A percentile compares a stretch with the other conserved stretches of the same genome.
Conservation (phyloP, 2,888 invertebrate species). For the Geotrupes spiniger region DNA sequence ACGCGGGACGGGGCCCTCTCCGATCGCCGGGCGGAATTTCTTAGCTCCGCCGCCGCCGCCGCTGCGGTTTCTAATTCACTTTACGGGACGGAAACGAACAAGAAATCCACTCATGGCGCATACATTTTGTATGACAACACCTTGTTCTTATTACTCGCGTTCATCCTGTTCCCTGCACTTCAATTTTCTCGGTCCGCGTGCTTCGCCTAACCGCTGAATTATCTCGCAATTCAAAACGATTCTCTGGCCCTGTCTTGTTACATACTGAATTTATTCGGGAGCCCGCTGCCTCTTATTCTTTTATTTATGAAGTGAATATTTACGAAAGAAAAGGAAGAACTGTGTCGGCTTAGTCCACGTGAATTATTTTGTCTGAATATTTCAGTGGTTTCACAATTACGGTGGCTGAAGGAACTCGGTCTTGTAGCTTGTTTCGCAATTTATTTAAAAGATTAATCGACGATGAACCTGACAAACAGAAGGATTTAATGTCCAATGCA, state of each 20-base stretch:
- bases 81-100: conserved; percentile 28
- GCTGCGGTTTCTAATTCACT: conserved; percentile 43
- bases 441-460: too few species aligned
- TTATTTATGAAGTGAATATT: conserved; percentile 23
- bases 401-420: too few species aligned
- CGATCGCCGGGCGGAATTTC: conserved; percentile 43
- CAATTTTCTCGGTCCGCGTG: conserved; percentile 36
- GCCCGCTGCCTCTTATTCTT: conserved; percentile 22
- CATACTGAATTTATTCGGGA: conserved; percentile 27
- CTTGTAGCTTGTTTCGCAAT: too few species aligned
- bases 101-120: conserved; percentile 47
- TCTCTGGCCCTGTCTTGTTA: conserved; percentile 28
- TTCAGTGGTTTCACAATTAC: too few species aligned
- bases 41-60: too few species aligned
- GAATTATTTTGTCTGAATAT: too few species aligned
- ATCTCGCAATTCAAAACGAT: conserved; percentile 37
- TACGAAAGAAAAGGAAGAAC: conserved; percentile 13
- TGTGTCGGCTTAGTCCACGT: too few species aligned
- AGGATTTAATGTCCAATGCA: too few species aligned
- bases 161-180: conserved; percentile 35
- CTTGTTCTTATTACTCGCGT: conserved; percentile 36
- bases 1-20: conserved; percentile 36
- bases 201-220: conserved; percentile 36
- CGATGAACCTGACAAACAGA: too few species aligned
- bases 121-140: conserved; percentile 47